Evolutionary conservation across 2,113 vertebrate genomes (phyloP), one percentile per base, ranked within the genome.

Genomic region (Galbula dea): DNA sequence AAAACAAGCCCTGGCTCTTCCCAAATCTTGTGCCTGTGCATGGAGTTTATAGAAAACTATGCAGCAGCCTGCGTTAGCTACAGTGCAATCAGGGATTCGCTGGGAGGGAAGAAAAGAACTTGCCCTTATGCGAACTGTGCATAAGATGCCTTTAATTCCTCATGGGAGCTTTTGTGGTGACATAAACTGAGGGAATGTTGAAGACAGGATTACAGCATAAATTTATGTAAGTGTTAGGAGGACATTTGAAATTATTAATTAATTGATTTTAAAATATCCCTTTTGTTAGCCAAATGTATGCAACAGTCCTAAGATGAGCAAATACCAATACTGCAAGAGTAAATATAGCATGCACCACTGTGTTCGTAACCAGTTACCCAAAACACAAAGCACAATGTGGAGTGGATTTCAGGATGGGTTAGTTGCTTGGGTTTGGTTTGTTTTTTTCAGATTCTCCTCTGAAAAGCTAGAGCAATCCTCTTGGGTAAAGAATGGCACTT

Each of bases 121-220:
- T 91, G 94, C 94, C 93, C 96, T 95, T 49, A 39, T 7, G 19
- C 92, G 88, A 97, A 94, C 96, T 74, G 66, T 43, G 30, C 62
- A 84, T 89, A 93, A 86, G 30, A 95, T 85, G 75, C 71, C 39
- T 85, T 58, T 80, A 87, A 76, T 83, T 89, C 62, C 72, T 92
- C 41, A 21, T 45, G 83, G 75, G 49, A 83, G n/a, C 54, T 96
- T 93, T 93, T 5, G 1, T 43, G 22, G 86, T 92, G 66, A 88
- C 92, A 87, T 59, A 82, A 90, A 77, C 63, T 17, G 41, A 89
- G 68, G 29, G 61, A 75, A 87, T 52, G 49, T 45, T 73, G 49
- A 36, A 88, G 73, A 79, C 29, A 86, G 83, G 90, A 93, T 83
- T 90, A 39, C 65, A 79, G 45, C 15, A 46, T 59, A 71, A 76